A percentile compares a stretch with the other conserved stretches of the same genome.
These are phyloP conservation scores for Latrodectus elegans DNA, from an alignment of 2,888 invertebrate genomes.

Conservation along the genomic window DNA sequence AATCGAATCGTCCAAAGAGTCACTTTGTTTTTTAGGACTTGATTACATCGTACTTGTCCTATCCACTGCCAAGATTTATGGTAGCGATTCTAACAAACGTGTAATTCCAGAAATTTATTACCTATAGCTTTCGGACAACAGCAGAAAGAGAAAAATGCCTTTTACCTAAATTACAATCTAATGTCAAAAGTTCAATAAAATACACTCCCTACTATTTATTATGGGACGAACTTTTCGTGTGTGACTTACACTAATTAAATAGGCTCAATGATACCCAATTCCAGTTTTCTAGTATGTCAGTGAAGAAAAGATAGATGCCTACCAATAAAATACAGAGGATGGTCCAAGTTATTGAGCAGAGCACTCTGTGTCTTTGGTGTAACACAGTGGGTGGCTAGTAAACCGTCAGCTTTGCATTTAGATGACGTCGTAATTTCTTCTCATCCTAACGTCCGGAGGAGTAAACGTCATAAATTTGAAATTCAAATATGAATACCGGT, in stretches of 20 bases:
- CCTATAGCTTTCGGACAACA: conserved; percentile 57
- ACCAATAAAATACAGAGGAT: conserved; percentile 20
- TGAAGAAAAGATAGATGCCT: not conserved
- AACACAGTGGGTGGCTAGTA: conserved; percentile 12
- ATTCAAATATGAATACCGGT: conserved; percentile 24
- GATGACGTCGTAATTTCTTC: conserved; percentile 24
- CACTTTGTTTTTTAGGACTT: not conserved
- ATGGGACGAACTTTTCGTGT: conserved; percentile 23
- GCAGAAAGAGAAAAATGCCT: conserved; percentile 55
- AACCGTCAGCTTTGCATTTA: conserved; percentile 15
- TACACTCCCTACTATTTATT: conserved; percentile 24
- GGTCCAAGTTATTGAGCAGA: not conserved
- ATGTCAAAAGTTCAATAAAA: conserved; percentile 66
- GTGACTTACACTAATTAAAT: conserved; percentile 68
- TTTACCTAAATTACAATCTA: conserved; percentile 67
- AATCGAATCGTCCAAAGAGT: too few relatives aligned
- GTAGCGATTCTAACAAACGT: conserved; percentile 55
- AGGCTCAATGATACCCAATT: conserved; percentile 26
- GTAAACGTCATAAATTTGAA: conserved; percentile 25
- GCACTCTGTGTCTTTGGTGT: not conserved
- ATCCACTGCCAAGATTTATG: conserved; percentile 54
- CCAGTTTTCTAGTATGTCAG: conserved; percentile 42
- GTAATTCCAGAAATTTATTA: conserved; percentile 65
- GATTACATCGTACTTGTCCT: conserved; percentile 31
- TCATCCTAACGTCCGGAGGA: conserved; percentile 8